Evolutionary conservation across 2,888 invertebrate species (phyloP).

Genomic region (Chymomyza procnemis): DNA sequence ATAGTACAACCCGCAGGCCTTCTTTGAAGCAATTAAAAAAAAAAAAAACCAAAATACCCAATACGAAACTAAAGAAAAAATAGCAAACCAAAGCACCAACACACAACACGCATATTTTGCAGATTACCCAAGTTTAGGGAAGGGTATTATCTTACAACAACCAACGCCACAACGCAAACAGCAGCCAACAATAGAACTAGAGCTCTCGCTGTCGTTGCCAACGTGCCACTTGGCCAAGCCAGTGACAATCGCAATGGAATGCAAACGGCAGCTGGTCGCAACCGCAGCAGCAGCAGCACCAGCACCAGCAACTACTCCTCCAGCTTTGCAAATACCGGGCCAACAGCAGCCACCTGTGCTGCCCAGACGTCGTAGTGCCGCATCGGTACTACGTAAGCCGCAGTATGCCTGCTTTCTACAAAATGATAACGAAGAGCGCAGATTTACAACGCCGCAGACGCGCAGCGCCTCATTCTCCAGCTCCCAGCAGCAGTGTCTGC

Average conservation of each 20-base stretch:
- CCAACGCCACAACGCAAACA: constrained; percentile 16
- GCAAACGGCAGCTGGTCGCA: constrained; percentile 25
- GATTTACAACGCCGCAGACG: constrained; percentile 14
- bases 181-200: constrained; percentile 16
- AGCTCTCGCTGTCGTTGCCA: constrained; percentile 24
- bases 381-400: constrained; percentile 72
- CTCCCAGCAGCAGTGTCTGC: constrained; percentile 8
- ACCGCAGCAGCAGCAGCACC: constrained; percentile 20
- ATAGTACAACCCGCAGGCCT: neutral
- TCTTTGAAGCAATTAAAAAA: constrained; percentile 14
- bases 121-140: constrained; percentile 78
- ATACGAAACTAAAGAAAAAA: constrained; percentile 14
- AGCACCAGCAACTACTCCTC: constrained; percentile 16
- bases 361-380: constrained; percentile 43
- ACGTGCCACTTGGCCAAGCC: constrained; percentile 17
- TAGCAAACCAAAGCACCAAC: constrained; percentile 2
- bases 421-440: constrained; percentile 41
- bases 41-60: constrained; percentile 21
- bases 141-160: constrained; percentile 75
- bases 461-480: constrained; percentile 60
- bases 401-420: constrained; percentile 76
- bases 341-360: constrained; percentile 13
- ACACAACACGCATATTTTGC: constrained; percentile 71
- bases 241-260: constrained; percentile 20
- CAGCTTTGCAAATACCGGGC: constrained; percentile 8